These are phyloP conservation scores for Lepilemur ruficaudatus DNA, from an alignment of 2,797 vertebrate species.

Conservation along the genomic window DNA sequence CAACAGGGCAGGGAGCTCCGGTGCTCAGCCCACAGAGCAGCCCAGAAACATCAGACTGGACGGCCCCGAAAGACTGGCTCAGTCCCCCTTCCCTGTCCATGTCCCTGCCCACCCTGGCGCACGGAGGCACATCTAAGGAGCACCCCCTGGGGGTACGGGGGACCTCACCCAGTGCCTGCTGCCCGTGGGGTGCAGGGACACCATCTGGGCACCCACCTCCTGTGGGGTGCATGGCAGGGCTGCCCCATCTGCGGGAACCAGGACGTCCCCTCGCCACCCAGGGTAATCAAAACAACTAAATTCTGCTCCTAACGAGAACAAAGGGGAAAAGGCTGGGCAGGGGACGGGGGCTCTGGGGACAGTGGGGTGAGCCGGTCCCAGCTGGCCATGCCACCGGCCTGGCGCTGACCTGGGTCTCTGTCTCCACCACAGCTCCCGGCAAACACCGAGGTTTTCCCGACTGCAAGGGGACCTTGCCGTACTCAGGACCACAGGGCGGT, in stretches of 20 bases:
- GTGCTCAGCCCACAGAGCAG: neutral
- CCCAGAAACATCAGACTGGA: neutral
- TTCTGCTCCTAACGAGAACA: neutral
- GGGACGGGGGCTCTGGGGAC: neutral
- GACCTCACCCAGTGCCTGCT: too few relatives aligned
- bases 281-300: neutral
- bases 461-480: neutral
- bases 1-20: neutral
- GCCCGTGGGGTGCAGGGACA: neutral
- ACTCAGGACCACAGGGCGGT: neutral
- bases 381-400: neutral
- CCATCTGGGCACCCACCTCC: neutral
- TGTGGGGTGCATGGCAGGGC: accelerated
- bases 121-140: too few relatives aligned
- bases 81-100: too few relatives aligned
- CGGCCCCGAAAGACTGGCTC: too few relatives aligned
- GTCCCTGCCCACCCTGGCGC: too few relatives aligned
- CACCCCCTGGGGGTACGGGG: too few relatives aligned
- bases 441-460: neutral
- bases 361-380: neutral
- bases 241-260: too few relatives aligned
- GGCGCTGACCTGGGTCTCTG: neutral
- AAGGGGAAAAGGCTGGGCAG: neutral
- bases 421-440: neutral
- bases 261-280: neutral